Conservation (phyloP, 2,797 vertebrate species). For the Okamejei kenojei region DNA sequence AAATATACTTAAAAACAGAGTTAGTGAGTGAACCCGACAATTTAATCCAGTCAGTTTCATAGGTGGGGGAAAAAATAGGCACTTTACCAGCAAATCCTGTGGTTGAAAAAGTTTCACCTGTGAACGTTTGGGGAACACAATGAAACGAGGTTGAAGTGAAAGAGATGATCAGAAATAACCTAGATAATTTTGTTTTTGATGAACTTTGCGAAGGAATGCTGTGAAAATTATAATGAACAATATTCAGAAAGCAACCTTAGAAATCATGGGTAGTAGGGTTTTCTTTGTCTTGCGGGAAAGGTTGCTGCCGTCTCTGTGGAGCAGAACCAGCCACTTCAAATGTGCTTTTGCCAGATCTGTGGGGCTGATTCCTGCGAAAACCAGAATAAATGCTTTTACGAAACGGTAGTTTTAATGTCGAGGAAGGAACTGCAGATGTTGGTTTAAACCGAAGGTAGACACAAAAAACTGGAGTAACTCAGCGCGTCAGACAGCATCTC, state of each 20-base stretch:
- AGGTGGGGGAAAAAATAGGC: background rate
- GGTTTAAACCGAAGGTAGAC: too few relatives aligned
- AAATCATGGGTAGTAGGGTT: background rate
- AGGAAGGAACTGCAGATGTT: too few relatives aligned
- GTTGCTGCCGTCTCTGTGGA: background rate
- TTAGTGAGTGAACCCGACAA: background rate
- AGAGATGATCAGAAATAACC: background rate
- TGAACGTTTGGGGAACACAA: background rate
- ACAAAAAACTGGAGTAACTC: too few relatives aligned
- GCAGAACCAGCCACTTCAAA: constrained; percentile 1
- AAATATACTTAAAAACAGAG: background rate
- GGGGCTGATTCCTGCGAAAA: background rate
- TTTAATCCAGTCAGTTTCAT: background rate
- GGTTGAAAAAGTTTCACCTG: background rate
- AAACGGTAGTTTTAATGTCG: background rate
- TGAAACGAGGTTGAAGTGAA: background rate
- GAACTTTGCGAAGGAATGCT: background rate
- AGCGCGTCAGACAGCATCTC: too few relatives aligned
- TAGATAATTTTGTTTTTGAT: background rate
- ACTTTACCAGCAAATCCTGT: background rate
- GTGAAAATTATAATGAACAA: background rate
- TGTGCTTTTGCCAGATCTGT: background rate
- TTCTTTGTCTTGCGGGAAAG: background rate
- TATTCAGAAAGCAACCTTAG: background rate
- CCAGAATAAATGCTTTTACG: constrained; percentile 2